Base-by-base conservation (phyloP, 1,140 invertebrate genomes). In the Drosophila sechellia region DNA sequence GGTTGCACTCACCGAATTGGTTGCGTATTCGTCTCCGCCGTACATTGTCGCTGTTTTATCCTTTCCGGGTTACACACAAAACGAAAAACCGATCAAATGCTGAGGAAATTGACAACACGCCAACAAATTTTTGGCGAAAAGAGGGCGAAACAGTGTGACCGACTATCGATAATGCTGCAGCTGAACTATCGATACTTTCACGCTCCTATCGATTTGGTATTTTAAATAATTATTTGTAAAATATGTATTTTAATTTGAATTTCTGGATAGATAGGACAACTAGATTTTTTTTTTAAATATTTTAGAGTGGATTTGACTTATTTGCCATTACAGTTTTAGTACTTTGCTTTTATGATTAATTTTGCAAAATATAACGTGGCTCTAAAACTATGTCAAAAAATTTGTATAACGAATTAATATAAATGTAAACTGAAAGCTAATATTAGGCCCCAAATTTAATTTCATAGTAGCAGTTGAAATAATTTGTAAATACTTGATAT, bases 61-160 rank as follows among this genome's bases (percentile, higher is more conserved):
- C 60, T 58, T 40, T 50, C 6, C 31, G 53, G 31, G 31, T 45
- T 17, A 48, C 57, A 56, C 56, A 72, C 54, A 60, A 81, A 77
- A 76, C 61, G 34, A 46, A 55, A 87, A 77, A 34, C 12, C 45
- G 45, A 40, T 40, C 53, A 53, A 49, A 78, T 45, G 64, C 48
- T 54, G 43, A 40, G 63, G 73, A 74, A 86, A 64, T 64, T 85
- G 83, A 81, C 81, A 85, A 83, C 83, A 87, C 83, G 83, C 84
- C 84, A 87, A 79, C 83, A 83, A 87, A 65, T 37, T 66, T 87
- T 87, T 83, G 83, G 83, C 83, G 83, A 79, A 75, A 80, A 76
- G 46, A 55, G 50, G 40, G 55, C 40, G 15, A 42, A 50, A n/a
- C 39, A 37, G 37, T 25, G 49, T 63, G 59, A 50, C 39, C 17